Evolutionary conservation across 2,888 invertebrate genomes (phyloP), one percentile per base, ranked within the genome.

Genomic region (Muschampia staudingeri): DNA sequence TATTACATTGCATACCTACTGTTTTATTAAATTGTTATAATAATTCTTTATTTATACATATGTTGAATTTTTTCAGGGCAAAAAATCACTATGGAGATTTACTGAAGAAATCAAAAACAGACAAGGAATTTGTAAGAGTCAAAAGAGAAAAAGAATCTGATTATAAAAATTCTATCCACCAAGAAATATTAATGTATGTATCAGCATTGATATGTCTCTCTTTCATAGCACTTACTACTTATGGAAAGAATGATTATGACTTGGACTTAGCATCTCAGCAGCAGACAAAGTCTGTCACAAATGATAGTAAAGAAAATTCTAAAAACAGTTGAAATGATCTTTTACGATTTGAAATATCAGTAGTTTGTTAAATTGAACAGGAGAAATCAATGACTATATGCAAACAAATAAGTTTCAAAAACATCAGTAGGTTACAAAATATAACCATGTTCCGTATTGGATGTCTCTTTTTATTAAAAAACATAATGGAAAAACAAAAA

Each of bases 21-120:
- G 37, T 37, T 37, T 5, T 37, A 6, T 37, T 37, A 7, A 7
- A 7, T 37, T 37, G 7, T 37, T 37, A 37, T 37, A 7, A 7
- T 6, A 7, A 37, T 37, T 37, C 4, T 34, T 34, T 34, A 34
- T 34, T 34, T 34, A 34, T 34, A 34, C 4, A 34, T 34, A 4
- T 4, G 5, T 34, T 37, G 25, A 25, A 25, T 14, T 80, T 30
- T 61, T 94, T 94, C 90, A 97, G 97, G 97, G 94, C 97, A 0
- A 94, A 93, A 84, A 90, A 93, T 48, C 98, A 98, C 88, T 98
- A 98, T 89, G 95, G 96, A 0, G 82, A 89, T 56, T 84, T 95
- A 83, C 93, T 96, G 79, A 88, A 93, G 81, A 94, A 93, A 83
- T 44, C 91, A 30, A 88, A 92, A 83, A 87, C 91, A 76, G 93